Evolutionary conservation across 2,888 invertebrate species (phyloP).

Genomic region (Dione vanillae): DNA sequence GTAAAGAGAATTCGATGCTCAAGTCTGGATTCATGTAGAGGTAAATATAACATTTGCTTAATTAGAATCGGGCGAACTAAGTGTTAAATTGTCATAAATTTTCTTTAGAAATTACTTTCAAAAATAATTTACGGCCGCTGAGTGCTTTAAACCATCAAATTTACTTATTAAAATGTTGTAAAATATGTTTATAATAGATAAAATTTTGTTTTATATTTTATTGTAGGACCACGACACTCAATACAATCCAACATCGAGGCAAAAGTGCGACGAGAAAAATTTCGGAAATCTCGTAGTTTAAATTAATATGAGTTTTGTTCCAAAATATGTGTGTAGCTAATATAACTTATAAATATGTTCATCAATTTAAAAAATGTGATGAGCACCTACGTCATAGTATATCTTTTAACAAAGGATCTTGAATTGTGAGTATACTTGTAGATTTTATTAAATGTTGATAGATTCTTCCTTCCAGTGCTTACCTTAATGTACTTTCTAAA

Average conservation of each 20-base stretch:
- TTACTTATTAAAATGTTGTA: too few relatives aligned
- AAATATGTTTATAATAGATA: too few relatives aligned
- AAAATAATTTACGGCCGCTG: not conserved
- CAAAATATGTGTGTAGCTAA: too few relatives aligned
- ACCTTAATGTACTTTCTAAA: too few relatives aligned
- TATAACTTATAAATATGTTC: not conserved
- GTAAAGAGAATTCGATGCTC: not conserved
- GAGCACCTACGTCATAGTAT: too few relatives aligned
- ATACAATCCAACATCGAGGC: not conserved
- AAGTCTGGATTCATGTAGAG: not conserved
- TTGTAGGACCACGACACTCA: not conserved
- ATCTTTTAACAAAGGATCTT: too few relatives aligned
- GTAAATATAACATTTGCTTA: not conserved
- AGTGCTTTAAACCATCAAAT: too few relatives aligned
- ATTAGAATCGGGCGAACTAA: not conserved
- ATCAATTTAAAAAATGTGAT: not conserved
- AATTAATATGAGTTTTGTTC: not conserved
- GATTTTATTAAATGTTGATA: too few relatives aligned
- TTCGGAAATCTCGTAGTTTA: conserved; percentile 8
- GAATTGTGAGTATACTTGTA: too few relatives aligned
- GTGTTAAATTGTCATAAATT: too few relatives aligned
- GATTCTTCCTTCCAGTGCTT: too few relatives aligned
- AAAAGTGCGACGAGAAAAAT: not conserved
- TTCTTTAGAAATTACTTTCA: not conserved
- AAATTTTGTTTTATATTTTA: too few relatives aligned